Evolutionary conservation across 2,113 vertebrate species (phyloP), one percentile per base, ranked within the genome.

Genomic region (Lates calcarifer): DNA sequence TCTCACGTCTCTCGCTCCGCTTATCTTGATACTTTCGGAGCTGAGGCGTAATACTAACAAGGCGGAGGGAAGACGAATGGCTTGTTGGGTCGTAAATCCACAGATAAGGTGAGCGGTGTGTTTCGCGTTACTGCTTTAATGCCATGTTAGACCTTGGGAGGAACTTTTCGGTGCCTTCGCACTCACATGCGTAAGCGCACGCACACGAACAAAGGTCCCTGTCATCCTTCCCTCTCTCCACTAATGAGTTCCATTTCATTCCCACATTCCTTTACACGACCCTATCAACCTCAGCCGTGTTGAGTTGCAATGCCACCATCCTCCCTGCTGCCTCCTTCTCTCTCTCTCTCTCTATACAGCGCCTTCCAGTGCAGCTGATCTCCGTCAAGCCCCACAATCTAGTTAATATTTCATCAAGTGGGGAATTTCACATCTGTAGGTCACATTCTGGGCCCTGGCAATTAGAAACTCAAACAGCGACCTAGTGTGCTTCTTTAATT

Each of bases 231-330:
- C 65, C 66, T 47, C 51, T 74, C 81, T 72, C 56, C 35, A 15
- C 89, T 94, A 94, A 94, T 87, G 90, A 91, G 89, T 89, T 94
- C 79, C 49, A 88, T 92, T 88, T 91, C 86, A 82, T 83, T 87
- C 87, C 81, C 82, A 81, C 91, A 88, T 93, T 90, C 90, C 88
- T 83, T 55, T 72, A 77, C 85, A 72, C 56, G 88, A 90, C 90
- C 89, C 84, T 63, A 81, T 90, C 83, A 87, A 85, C 90, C 87
- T 82, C 71, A 57, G 66, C 6, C 58, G 74, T 78, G 81, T 86
- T 56, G 73, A 84, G 87, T 75, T 69, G 63, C 74, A 71, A 31
- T 20, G 73, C 75, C 66, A 71, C 64, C 55, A 4, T 74, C 33
- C n/a, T 29, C 56, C 24, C 43, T 20, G 43, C 69, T 22, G 15